A percentile compares a stretch with the other conserved stretches of the same genome.
phyloP scores from a whole-genome alignment of 2,113 vertebrate genomes.

The Odontophorus gujanensis region DNA sequence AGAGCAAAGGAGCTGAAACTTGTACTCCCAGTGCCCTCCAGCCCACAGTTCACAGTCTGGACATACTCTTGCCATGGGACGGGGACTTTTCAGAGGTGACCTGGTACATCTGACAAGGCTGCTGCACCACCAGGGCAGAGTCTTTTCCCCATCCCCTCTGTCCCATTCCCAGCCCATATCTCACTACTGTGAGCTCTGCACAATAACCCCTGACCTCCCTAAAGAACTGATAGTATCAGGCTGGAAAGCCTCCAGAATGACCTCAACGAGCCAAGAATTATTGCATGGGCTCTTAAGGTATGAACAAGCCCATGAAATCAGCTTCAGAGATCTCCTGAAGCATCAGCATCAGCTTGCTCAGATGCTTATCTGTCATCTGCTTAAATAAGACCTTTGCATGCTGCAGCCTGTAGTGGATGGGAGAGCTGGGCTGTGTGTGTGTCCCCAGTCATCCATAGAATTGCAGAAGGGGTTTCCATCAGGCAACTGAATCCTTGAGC shows the following conservation, averaged over 20 bases:
- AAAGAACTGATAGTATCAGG: neutral
- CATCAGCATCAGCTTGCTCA: neutral
- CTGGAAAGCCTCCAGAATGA: neutral
- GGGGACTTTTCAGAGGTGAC: neutral
- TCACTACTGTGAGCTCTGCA: neutral
- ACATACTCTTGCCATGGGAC: neutral
- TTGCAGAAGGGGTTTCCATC: neutral
- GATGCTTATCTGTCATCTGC: neutral
- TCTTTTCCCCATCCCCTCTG: neutral
- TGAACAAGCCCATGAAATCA: neutral
- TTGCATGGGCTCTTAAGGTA: too few species aligned
- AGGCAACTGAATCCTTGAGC: neutral
- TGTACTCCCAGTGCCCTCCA: neutral
- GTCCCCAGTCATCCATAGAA: too few species aligned
- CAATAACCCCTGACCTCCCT: neutral
- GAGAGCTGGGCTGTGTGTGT: accelerated
- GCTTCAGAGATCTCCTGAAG: neutral
- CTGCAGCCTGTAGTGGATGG: neutral
- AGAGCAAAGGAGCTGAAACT: neutral
- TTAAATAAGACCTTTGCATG: neutral
- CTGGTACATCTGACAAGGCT: neutral
- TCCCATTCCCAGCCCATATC: neutral
- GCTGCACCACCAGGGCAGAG: neutral
- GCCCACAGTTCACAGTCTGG: neutral
- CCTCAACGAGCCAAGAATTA: neutral